Base-by-base conservation (phyloP, 2,113 vertebrate species). In the Syngnathoides biaculeatus region DNA sequence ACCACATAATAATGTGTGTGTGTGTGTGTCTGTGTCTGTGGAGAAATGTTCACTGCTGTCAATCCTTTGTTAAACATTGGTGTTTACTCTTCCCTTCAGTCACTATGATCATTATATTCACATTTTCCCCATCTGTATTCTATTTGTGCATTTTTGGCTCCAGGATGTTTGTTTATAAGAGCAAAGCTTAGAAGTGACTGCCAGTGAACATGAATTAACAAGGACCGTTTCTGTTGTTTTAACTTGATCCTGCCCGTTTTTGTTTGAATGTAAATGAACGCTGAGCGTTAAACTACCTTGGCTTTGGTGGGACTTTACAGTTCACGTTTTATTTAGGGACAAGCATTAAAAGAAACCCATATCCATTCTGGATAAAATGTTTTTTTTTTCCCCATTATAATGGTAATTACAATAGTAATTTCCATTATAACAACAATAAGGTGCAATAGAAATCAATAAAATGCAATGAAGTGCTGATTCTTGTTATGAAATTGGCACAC, bases 151-250 rank as follows among this genome's bases (percentile, higher is more conserved):
- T 22, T 43, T 61, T 24, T 24, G 60, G 9, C 39, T 43, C 42
- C 60, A 43, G 55, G 55, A 22, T 60, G 58, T 27, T 60, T 40
- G 38, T 56, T 56, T 27, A 26, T 30, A 15, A 27, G 26, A 15
- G 55, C 55, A 12, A 40, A 60, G 60, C 60, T 62, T 62, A 8
- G 60, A 62, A 62, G 39, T 15, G 39, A 26, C 60, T 43, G 39
- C 60, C 60, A 62, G 39, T 43, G 12, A 39, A 61, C 20, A 40
- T 40, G 58, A 60, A 60, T 20, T 40, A 40, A 60, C 59, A 15
- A 42, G 20, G 14, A 38, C n/a, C 39, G 12, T 62, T 61, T 61
- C 38, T 7, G 5, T 12, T n/a, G 20, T 61, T 40, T 61, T 5
- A 42, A 22, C 38, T 39, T 40, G 39, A 42, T 7, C 10, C 7